Evolutionary conservation across 2,888 invertebrate species (phyloP).

Genomic region (Sphaeridia pumilis): DNA sequence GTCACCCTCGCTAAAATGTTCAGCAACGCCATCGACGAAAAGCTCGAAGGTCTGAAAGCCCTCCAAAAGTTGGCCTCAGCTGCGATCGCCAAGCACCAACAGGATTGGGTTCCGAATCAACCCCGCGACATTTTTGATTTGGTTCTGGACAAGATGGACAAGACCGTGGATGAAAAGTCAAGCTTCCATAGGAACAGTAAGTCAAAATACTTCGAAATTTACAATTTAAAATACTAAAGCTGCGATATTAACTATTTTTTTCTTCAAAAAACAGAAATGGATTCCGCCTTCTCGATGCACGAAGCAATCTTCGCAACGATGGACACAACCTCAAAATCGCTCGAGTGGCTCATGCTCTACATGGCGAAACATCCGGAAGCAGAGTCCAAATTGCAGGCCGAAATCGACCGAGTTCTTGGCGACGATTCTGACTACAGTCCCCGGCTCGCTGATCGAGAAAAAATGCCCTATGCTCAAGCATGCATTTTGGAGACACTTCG

Average conservation of each 20-base stretch:
- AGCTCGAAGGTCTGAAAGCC: too few species aligned
- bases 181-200: background rate
- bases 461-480: background rate
- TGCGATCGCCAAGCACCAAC: too few species aligned
- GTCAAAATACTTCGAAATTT: background rate
- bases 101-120: background rate
- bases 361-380: background rate
- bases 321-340: background rate
- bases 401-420: background rate
- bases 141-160: background rate
- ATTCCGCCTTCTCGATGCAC: too few species aligned
- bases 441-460: background rate
- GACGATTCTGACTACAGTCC: background rate
- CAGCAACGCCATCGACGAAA: conserved; percentile 7
- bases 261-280: too few species aligned
- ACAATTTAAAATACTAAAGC: background rate
- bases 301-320: background rate
- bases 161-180: background rate
- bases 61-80: too few species aligned
- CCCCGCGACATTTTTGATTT: background rate
- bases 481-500: background rate
- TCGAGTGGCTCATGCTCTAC: background rate
- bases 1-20: too few species aligned
- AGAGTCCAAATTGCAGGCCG: background rate
- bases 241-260: too few species aligned